A percentile compares a stretch with the other conserved stretches of the same genome.
Conservation (phyloP, 2,888 invertebrate genomes). For the Orthosia incerta region DNA sequence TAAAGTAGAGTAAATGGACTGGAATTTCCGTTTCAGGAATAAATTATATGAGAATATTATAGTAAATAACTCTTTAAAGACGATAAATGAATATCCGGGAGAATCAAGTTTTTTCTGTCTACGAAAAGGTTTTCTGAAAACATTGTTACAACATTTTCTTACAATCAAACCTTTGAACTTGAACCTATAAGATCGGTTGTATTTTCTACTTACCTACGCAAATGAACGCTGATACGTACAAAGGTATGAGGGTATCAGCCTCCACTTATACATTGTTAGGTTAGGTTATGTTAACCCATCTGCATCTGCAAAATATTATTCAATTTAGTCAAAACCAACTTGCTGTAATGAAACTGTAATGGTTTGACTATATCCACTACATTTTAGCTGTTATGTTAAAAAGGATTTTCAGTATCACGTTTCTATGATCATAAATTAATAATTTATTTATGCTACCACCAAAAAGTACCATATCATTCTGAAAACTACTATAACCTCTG, state of each 20-base stretch:
- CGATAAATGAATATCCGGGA: slow-evolving; percentile 60
- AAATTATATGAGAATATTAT: slow-evolving; percentile 84
- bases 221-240: neutral
- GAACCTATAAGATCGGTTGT: neutral
- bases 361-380: neutral
- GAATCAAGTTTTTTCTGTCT: slow-evolving; percentile 33
- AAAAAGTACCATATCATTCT: too few species aligned
- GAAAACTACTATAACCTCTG: too few species aligned
- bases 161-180: slow-evolving; percentile 16
- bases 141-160: slow-evolving; percentile 13
- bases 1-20: slow-evolving; percentile 88
- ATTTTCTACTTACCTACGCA: slow-evolving; percentile 3
- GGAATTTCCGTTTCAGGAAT: slow-evolving; percentile 86
- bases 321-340: neutral
- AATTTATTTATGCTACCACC: too few species aligned
- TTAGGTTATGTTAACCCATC: too few species aligned
- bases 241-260: neutral
- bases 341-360: neutral
- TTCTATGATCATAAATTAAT: neutral
- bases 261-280: neutral
- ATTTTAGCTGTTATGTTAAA: neutral
- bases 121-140: slow-evolving; percentile 8
- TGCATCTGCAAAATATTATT: neutral
- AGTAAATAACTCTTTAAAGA: slow-evolving; percentile 79
- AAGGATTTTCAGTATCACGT: neutral